Conservation (phyloP, 1,140 invertebrate genomes). For the Babylonia areolata region DNA sequence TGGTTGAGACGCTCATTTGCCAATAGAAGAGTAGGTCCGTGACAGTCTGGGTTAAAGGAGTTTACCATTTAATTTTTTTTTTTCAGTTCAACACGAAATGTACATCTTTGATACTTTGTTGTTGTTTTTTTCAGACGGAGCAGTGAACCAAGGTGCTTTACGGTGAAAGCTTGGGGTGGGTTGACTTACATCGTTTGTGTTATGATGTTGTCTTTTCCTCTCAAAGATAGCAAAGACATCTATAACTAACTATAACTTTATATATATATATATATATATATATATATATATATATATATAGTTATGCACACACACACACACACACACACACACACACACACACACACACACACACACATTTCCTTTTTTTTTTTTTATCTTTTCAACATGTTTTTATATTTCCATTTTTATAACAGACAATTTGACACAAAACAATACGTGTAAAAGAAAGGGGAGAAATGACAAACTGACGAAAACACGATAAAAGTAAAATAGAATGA, state of each 20-base stretch:
- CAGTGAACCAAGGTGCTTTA: slow-evolving; percentile 41
- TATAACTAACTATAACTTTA: background rate
- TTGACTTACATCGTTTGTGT: background rate
- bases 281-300: background rate
- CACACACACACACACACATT: too few species aligned
- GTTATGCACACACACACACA: too few species aligned
- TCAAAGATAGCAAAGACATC: background rate
- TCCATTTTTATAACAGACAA: too few species aligned
- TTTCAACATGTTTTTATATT: too few species aligned
- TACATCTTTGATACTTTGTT: background rate
- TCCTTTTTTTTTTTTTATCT: too few species aligned
- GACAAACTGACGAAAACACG: background rate
- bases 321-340: too few species aligned
- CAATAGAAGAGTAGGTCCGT: too few species aligned
- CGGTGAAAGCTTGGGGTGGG: slow-evolving; percentile 42
- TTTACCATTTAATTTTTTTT: too few species aligned
- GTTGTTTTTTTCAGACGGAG: slow-evolving; percentile 28
- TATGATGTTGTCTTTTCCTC: background rate
- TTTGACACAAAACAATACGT: background rate
- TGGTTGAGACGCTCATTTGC: background rate
- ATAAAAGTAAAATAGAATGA: background rate
- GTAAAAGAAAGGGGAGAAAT: too few species aligned
- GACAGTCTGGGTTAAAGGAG: too few species aligned
- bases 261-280: too few species aligned
- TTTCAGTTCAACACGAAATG: background rate